Conservation (phyloP, 2,888 invertebrate species). For the Drosophila kambysellisi region DNA sequence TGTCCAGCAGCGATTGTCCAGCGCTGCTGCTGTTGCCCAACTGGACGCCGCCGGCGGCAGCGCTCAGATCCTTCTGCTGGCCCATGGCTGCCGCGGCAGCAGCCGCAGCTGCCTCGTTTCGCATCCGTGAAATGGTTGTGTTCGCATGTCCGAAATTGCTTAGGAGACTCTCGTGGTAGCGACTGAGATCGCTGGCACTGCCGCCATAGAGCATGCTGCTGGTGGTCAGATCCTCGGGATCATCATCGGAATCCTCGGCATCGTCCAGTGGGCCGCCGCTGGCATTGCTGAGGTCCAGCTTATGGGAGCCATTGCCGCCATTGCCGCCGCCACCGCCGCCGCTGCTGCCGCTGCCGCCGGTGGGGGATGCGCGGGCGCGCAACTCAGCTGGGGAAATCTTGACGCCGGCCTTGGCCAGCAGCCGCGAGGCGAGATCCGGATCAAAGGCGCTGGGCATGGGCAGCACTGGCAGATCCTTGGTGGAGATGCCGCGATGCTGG, state of each 20-base stretch:
- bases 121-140: slow-evolving; percentile 88
- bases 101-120: slow-evolving; percentile 86
- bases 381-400: slow-evolving; percentile 94
- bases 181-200: slow-evolving; percentile 80
- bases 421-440: slow-evolving; percentile 93
- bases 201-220: slow-evolving; percentile 77
- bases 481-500: slow-evolving; percentile 96
- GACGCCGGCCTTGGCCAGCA: slow-evolving; percentile 94
- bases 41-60: slow-evolving; percentile 87
- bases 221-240: slow-evolving; percentile 93
- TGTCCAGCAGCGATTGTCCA: slow-evolving; percentile 92
- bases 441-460: slow-evolving; percentile 97
- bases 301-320: slow-evolving; percentile 76
- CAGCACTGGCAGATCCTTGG: slow-evolving; percentile 95
- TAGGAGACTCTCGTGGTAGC: slow-evolving; percentile 83
- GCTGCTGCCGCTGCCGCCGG: slow-evolving; percentile 87
- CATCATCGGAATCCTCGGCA: slow-evolving; percentile 89
- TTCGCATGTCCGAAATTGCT: slow-evolving; percentile 86
- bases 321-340: slow-evolving; percentile 37
- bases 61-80: slow-evolving; percentile 86
- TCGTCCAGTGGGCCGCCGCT: slow-evolving; percentile 88
- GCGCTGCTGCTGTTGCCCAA: slow-evolving; percentile 88
- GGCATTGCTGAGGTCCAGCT: slow-evolving; percentile 89
- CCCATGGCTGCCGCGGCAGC: slow-evolving; percentile 80
- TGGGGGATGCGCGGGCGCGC: slow-evolving; percentile 93